Conservation (phyloP, 1,140 invertebrate genomes). For the Papilio helenus region DNA sequence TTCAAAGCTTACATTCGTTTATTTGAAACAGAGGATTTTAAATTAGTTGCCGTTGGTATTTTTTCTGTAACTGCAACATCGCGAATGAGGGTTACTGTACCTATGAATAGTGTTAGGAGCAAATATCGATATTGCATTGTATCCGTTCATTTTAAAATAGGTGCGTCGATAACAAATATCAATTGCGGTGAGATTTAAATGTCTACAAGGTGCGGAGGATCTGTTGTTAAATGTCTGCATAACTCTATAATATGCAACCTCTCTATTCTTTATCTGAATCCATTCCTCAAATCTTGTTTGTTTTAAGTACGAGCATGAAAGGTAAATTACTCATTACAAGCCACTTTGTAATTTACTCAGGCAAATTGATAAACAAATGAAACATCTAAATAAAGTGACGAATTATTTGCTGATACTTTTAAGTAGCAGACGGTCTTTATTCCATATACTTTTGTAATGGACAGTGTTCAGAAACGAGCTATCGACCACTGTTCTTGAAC, state of each 20-base stretch:
- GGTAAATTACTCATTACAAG: too few relatives aligned
- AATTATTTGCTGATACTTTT: too few relatives aligned
- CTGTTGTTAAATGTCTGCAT: not conserved
- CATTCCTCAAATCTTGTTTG: not conserved
- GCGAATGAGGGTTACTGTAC: not conserved
- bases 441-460: too few relatives aligned
- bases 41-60: not conserved
- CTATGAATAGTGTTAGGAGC: not conserved
- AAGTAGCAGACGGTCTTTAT: too few relatives aligned
- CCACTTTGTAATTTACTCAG: not conserved
- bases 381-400: too few relatives aligned
- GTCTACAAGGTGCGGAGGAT: constrained; percentile 13
- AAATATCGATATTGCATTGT: constrained; percentile 12
- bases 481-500: not conserved
- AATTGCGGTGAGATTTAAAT: constrained; percentile 17
- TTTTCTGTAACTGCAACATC: not conserved
- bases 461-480: too few relatives aligned
- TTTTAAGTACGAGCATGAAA: not conserved
- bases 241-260: not conserved
- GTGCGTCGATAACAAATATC: constrained; percentile 16
- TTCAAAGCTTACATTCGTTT: too few relatives aligned
- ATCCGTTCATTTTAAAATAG: constrained; percentile 32
- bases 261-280: not conserved
- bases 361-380: too few relatives aligned
- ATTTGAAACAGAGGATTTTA: too few relatives aligned